phyloP scores from a whole-genome alignment of 1,140 invertebrate species.

The Trichonephila clavata region DNA sequence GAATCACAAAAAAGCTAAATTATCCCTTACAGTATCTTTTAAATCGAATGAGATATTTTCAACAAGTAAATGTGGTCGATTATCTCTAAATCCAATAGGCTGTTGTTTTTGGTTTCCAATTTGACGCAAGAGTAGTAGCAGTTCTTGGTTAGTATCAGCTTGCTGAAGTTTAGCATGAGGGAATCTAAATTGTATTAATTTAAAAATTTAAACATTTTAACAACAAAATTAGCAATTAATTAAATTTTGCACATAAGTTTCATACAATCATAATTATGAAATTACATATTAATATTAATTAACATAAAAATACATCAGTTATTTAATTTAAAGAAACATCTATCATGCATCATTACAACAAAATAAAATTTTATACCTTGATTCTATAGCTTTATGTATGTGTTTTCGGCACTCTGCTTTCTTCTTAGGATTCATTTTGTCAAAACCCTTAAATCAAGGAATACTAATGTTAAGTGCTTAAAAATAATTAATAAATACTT shows the following conservation, averaged over 20 bases:
- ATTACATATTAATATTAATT: background rate
- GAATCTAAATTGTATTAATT: slow-evolving; percentile 87
- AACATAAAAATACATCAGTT: background rate
- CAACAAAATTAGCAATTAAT: too few relatives aligned
- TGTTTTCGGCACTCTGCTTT: slow-evolving; percentile 87
- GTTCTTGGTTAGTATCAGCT: slow-evolving; percentile 89
- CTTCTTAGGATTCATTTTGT: slow-evolving; percentile 82
- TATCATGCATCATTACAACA: slow-evolving; percentile 54
- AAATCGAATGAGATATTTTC: slow-evolving; percentile 88
- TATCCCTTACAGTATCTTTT: slow-evolving; percentile 25
- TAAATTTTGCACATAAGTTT: too few relatives aligned
- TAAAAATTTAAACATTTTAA: too few relatives aligned
- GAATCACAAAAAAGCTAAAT: background rate
- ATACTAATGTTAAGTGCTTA: too few relatives aligned
- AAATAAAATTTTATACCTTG: slow-evolving; percentile 82
- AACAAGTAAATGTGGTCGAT: slow-evolving; percentile 89
- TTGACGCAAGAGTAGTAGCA: slow-evolving; percentile 88
- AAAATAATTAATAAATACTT: too few relatives aligned
- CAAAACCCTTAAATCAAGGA: slow-evolving; percentile 47
- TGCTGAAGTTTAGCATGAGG: slow-evolving; percentile 90
- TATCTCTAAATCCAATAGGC: slow-evolving; percentile 87
- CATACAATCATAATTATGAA: background rate
- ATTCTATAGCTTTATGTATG: slow-evolving; percentile 88
- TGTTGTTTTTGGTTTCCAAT: slow-evolving; percentile 91
- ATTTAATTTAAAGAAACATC: background rate